phyloP scores from a whole-genome alignment of 2,113 vertebrate genomes.

The Pelvicachromis taeniatus region DNA sequence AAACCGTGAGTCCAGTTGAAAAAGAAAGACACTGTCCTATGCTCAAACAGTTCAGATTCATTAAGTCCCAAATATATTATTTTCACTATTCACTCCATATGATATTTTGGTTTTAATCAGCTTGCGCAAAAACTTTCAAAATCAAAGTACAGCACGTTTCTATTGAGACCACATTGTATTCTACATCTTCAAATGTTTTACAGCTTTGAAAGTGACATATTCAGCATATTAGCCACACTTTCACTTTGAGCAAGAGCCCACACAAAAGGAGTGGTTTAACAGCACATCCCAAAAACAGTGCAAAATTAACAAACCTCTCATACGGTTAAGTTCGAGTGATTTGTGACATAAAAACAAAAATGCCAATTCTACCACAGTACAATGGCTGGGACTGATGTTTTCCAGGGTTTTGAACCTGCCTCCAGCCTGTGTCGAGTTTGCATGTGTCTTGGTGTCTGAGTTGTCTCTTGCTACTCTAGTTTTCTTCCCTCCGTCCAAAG shows the following conservation, averaged over 20 bases:
- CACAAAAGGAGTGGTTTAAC: neutral
- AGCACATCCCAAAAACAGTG: neutral
- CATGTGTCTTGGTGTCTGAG: neutral
- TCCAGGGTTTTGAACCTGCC: neutral
- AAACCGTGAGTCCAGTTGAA: neutral
- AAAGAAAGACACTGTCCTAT: neutral
- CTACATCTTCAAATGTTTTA: neutral
- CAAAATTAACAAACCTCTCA: neutral
- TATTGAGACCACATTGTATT: conserved; percentile 8
- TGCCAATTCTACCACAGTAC: neutral
- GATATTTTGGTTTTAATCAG: neutral
- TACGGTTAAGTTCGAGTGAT: neutral
- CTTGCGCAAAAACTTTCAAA: neutral
- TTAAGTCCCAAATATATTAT: neutral
- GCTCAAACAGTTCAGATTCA: neutral
- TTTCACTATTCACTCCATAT: neutral
- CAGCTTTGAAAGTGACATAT: conserved; percentile 2
- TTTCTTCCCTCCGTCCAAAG: neutral
- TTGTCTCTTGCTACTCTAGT: neutral
- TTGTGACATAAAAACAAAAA: neutral
- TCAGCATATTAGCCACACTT: neutral
- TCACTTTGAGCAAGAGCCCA: conserved; percentile 7
- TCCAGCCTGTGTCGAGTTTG: neutral
- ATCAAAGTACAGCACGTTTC: neutral
- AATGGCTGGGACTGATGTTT: neutral